Percentiles rank a stretch among this genome's conserved stretches.
phyloP scores from a whole-genome alignment of 2,797 vertebrate species.

The Gastrophryne carolinensis region DNA sequence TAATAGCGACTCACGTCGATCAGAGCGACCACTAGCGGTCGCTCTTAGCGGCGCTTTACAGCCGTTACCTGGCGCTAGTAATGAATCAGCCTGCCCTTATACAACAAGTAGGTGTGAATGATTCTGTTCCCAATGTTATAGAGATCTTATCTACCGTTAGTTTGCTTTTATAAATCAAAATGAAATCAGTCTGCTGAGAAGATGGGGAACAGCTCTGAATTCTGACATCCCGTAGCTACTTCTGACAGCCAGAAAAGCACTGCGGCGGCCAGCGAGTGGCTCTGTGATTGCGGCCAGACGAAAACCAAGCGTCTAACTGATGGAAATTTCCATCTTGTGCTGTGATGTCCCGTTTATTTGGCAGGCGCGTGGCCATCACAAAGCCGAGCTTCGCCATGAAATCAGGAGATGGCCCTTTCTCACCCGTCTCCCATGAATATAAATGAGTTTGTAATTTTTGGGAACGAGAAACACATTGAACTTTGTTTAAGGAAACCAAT shows the following conservation, averaged over 20 bases:
- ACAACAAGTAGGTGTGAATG: not conserved
- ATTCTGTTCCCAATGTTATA: not conserved
- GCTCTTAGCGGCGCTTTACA: too few relatives aligned
- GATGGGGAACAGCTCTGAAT: not conserved
- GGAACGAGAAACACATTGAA: slow-evolving; percentile 29
- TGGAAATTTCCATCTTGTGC: not conserved
- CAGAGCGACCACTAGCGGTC: too few relatives aligned
- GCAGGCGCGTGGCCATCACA: not conserved
- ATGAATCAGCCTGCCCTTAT: too few relatives aligned
- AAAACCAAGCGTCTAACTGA: not conserved
- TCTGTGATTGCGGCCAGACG: not conserved
- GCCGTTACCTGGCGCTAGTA: too few relatives aligned
- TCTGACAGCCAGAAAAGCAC: slow-evolving; percentile 1
- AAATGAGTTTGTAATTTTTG: slow-evolving; percentile 32
- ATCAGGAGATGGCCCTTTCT: not conserved
- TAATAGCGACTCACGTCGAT: too few relatives aligned
- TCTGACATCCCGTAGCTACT: not conserved
- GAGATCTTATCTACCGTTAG: not conserved
- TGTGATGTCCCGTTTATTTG: not conserved
- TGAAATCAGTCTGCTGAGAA: not conserved
- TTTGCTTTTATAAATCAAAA: slow-evolving; percentile 13
- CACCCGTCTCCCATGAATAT: not conserved
- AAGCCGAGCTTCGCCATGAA: not conserved
- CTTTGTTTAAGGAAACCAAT: slow-evolving; percentile 1
- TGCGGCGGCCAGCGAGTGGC: not conserved